Evolutionary conservation across 2,113 vertebrate species (phyloP).

Genomic region (Heloderma charlesbogerti): DNA sequence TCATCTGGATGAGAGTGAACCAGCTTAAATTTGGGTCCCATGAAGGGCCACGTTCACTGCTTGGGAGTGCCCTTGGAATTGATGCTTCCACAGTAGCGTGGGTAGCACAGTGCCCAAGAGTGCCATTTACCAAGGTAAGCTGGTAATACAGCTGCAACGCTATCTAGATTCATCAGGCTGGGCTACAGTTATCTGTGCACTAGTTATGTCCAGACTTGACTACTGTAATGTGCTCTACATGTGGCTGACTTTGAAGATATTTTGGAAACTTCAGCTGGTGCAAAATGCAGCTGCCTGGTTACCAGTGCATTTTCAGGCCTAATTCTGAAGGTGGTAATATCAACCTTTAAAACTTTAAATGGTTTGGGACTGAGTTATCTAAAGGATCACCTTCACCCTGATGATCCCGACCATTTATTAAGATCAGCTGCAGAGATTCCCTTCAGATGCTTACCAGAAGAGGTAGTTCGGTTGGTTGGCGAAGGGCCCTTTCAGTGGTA

Average conservation of each 20-base stretch:
- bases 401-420: not conserved
- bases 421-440: not conserved
- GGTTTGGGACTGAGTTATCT: not conserved
- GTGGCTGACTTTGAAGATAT: not conserved
- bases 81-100: no score
- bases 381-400: not conserved
- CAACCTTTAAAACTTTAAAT: no score
- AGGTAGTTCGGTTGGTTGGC: no score
- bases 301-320: no score
- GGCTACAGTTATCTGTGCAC: not conserved
- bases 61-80: not conserved
- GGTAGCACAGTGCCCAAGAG: not conserved
- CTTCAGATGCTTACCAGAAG: no score
- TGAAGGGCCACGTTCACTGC: not conserved
- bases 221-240: not conserved
- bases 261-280: not conserved
- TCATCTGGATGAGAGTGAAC: not conserved
- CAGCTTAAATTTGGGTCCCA: not conserved
- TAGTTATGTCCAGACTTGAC: not conserved
- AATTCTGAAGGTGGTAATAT: no score
- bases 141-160: no score
- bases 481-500: not conserved
- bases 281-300: not conserved
- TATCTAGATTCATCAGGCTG: not conserved
- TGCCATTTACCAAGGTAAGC: not conserved